phyloP scores from a whole-genome alignment of 2,113 vertebrate species.

The Polyodon spathula region DNA sequence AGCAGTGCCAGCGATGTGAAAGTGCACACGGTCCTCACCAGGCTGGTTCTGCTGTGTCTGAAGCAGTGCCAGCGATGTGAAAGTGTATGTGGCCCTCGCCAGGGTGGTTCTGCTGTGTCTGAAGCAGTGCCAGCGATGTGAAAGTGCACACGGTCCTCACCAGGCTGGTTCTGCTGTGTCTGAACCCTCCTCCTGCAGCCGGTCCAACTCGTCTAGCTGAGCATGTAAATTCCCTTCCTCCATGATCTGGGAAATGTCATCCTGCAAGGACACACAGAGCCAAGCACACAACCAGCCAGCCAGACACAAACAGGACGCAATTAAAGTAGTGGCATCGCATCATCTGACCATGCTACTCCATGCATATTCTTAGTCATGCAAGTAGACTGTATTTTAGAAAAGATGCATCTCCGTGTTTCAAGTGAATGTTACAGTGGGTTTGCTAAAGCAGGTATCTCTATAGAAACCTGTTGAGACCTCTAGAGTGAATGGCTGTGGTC shows the following conservation, averaged over 20 bases:
- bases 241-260: slow-evolving; percentile 48
- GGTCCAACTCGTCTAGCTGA: slow-evolving; percentile 55
- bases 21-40: slow-evolving; percentile 47
- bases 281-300: slow-evolving; percentile 1
- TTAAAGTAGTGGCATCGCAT: too few relatives aligned
- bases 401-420: too few relatives aligned
- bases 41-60: slow-evolving; percentile 35
- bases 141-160: slow-evolving; percentile 37
- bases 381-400: too few relatives aligned
- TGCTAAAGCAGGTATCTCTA: too few relatives aligned
- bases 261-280: slow-evolving; percentile 40
- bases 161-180: slow-evolving; percentile 42
- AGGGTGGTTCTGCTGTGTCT: slow-evolving; percentile 38
- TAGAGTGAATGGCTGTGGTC: too few relatives aligned
- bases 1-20: too few relatives aligned
- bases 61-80: too few relatives aligned
- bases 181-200: slow-evolving; percentile 43
- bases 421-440: too few relatives aligned
- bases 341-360: too few relatives aligned
- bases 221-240: slow-evolving; percentile 50
- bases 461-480: too few relatives aligned
- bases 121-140: too few relatives aligned
- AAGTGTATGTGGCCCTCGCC: slow-evolving; percentile 42
- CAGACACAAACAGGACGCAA: background rate
- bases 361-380: too few relatives aligned